Percentiles rank a stretch among this genome's conserved stretches.
Conservation (phyloP, 2,113 vertebrate species). For the Struthio camelus region DNA sequence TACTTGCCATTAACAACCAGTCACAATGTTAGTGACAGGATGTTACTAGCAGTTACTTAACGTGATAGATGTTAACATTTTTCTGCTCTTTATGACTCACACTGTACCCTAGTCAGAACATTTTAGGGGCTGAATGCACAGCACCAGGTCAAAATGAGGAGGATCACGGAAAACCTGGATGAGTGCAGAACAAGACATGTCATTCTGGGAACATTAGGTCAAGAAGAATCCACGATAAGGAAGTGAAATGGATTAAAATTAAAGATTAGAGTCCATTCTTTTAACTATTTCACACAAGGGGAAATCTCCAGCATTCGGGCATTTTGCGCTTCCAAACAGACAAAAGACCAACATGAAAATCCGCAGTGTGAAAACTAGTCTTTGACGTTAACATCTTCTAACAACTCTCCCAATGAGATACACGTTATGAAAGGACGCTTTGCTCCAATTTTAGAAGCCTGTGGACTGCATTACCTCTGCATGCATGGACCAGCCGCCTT, state of each 20-base stretch:
- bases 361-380: neutral
- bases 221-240: neutral
- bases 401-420: neutral
- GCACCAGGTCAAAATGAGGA: neutral
- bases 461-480: accelerated
- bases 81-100: constrained; percentile 32
- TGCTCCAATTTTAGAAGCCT: neutral
- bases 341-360: neutral
- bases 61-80: constrained; percentile 31
- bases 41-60: constrained; percentile 21
- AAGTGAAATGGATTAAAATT: constrained; percentile 5
- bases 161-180: neutral
- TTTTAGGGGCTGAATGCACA: neutral
- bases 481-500: neutral
- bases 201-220: neutral
- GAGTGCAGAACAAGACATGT: neutral
- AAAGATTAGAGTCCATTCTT: neutral
- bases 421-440: neutral
- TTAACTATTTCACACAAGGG: neutral
- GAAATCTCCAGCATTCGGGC: neutral
- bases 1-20: constrained; percentile 41
- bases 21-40: constrained; percentile 13
- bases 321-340: neutral
- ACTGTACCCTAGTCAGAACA: neutral
- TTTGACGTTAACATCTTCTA: constrained; percentile 1